These are phyloP conservation scores for Caenorhabditis briggsae DNA, from an alignment of 1,140 invertebrate genomes.

Conservation along the genomic window DNA sequence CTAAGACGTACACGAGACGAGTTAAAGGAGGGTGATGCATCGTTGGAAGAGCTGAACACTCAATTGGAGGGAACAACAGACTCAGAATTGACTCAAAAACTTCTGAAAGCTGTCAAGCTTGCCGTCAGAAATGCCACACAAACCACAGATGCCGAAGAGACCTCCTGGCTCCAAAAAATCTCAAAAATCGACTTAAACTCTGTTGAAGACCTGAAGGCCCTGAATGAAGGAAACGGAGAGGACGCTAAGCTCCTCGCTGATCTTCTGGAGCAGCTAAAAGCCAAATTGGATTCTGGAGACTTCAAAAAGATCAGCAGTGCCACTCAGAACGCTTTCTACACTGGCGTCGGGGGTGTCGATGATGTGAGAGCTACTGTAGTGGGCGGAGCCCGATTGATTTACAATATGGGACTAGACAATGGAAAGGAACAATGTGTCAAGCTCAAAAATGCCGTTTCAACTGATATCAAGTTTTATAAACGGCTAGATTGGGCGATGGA, in stretches of 20 bases:
- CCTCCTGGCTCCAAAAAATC: background rate
- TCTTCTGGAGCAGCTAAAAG: background rate
- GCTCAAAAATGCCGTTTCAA: background rate
- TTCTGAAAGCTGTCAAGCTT: background rate
- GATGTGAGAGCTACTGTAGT: background rate
- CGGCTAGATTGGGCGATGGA: background rate
- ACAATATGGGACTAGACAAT: background rate
- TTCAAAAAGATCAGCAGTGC: background rate
- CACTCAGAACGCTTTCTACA: background rate
- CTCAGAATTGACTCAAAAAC: background rate
- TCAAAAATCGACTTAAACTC: background rate
- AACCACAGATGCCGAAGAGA: background rate
- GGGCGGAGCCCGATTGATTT: background rate
- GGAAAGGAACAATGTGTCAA: background rate
- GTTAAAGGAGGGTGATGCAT: constrained; percentile 3
- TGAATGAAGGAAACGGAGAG: background rate
- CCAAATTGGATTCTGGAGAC: background rate
- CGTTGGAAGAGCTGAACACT: background rate
- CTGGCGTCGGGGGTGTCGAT: background rate
- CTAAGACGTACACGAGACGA: background rate
- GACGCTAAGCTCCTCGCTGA: background rate
- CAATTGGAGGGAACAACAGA: background rate
- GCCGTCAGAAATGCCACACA: background rate
- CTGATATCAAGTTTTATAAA: background rate
- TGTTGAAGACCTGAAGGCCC: background rate